These are phyloP conservation scores for Brenthis daphne DNA, from an alignment of 2,888 invertebrate genomes.

Conservation along the genomic window DNA sequence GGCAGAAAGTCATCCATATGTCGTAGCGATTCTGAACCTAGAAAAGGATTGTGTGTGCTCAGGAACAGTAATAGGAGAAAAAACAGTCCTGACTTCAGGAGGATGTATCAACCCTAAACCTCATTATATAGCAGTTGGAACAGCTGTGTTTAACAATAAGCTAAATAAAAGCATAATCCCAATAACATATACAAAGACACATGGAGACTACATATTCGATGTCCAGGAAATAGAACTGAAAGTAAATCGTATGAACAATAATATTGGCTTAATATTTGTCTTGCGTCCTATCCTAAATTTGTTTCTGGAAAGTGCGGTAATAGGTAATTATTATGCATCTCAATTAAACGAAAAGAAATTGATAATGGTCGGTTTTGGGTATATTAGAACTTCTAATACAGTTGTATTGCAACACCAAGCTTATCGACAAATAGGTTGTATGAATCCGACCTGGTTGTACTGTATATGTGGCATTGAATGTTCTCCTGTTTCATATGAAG, in stretches of 20 bases:
- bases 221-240: slow-evolving; percentile 46
- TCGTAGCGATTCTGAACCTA: slow-evolving; percentile 57
- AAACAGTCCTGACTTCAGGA: slow-evolving; percentile 61
- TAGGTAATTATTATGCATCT: slow-evolving; percentile 53
- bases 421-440: slow-evolving; percentile 53
- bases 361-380: slow-evolving; percentile 56
- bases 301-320: slow-evolving; percentile 48
- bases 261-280: slow-evolving; percentile 60
- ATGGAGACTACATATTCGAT: slow-evolving; percentile 55
- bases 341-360: slow-evolving; percentile 54
- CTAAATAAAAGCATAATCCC: slow-evolving; percentile 46
- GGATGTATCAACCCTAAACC: slow-evolving; percentile 52
- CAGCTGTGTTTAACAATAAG: slow-evolving; percentile 50
- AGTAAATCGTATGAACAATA: slow-evolving; percentile 55
- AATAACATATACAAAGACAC: slow-evolving; percentile 42
- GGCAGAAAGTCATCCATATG: slow-evolving; percentile 60
- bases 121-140: slow-evolving; percentile 50
- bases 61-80: slow-evolving; percentile 55
- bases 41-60: slow-evolving; percentile 56
- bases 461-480: slow-evolving; percentile 61
- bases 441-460: slow-evolving; percentile 63
- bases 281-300: slow-evolving; percentile 45
- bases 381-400: too few species aligned
- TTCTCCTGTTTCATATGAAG: slow-evolving; percentile 44
- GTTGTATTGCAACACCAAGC: too few species aligned